Evolutionary conservation across 2,797 vertebrate genomes (phyloP).

Genomic region (Graptemys geographica): DNA sequence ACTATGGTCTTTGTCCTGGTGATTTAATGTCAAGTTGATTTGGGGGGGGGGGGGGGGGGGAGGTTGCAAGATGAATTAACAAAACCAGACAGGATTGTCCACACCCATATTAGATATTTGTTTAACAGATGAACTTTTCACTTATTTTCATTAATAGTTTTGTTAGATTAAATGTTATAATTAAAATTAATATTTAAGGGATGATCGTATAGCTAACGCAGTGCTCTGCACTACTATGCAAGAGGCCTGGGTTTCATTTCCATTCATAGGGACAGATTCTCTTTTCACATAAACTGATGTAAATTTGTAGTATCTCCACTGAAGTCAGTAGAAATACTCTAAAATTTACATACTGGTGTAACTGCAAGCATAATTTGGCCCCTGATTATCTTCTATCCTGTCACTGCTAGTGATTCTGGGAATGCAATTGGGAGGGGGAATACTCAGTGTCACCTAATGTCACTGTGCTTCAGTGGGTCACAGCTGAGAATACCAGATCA

Average conservation of each 20-base stretch:
- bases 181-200: background rate
- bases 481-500: too few species aligned
- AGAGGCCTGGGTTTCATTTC: background rate
- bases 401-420: background rate
- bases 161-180: background rate
- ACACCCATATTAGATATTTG: background rate
- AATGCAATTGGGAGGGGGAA: background rate
- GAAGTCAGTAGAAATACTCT: background rate
- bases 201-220: background rate
- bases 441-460: too few species aligned
- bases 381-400: background rate
- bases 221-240: rapidly evolving
- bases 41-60: background rate
- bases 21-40: background rate
- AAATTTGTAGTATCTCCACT: background rate
- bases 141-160: background rate
- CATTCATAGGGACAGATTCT: background rate
- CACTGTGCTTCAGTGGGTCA: too few species aligned
- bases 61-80: background rate
- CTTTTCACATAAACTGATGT: rapidly evolving
- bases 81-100: background rate
- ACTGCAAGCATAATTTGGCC: background rate
- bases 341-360: background rate
- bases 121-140: background rate
- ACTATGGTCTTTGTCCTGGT: background rate